These are phyloP conservation scores for Remorina albescens DNA, from an alignment of 2,797 vertebrate genomes.

Conservation along the genomic window DNA sequence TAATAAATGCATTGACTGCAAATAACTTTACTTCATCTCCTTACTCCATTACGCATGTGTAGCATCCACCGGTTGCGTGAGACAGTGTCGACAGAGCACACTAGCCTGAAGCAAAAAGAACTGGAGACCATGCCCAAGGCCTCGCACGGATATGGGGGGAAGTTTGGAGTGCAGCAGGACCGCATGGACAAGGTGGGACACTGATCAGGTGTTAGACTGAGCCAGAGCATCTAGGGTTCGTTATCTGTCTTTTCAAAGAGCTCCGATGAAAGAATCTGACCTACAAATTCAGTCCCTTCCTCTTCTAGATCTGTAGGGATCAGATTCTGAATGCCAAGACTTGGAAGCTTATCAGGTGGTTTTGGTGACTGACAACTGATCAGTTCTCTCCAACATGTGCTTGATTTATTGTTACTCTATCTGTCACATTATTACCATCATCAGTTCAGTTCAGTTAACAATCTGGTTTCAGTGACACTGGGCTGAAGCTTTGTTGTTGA, in stretches of 20 bases:
- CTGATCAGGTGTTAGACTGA: neutral
- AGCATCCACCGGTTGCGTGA: constrained; percentile 93
- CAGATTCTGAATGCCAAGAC: no score
- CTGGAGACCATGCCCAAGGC: constrained; percentile 91
- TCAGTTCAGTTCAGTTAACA: no score
- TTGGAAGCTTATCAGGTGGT: no score
- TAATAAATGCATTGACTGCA: neutral
- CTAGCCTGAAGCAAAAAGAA: constrained; percentile 91
- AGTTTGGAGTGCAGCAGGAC: constrained; percentile 94
- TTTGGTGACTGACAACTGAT: no score
- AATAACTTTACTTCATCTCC: neutral
- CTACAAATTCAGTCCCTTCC: neutral
- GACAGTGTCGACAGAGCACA: constrained; percentile 93
- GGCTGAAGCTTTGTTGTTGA: no score
- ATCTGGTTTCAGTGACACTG: no score
- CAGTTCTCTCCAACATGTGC: no score
- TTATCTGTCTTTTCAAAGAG: neutral
- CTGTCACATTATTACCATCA: no score
- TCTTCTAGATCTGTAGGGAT: neutral
- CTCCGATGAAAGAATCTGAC: neutral
- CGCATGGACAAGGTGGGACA: constrained; percentile 93
- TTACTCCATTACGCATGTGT: neutral
- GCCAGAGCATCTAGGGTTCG: no score
- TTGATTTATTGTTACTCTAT: no score
- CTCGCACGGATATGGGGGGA: constrained; percentile 95